Evolutionary conservation across 2,888 invertebrate species (phyloP), one percentile per base, ranked within the genome.

Genomic region (Hipparchia semele): DNA sequence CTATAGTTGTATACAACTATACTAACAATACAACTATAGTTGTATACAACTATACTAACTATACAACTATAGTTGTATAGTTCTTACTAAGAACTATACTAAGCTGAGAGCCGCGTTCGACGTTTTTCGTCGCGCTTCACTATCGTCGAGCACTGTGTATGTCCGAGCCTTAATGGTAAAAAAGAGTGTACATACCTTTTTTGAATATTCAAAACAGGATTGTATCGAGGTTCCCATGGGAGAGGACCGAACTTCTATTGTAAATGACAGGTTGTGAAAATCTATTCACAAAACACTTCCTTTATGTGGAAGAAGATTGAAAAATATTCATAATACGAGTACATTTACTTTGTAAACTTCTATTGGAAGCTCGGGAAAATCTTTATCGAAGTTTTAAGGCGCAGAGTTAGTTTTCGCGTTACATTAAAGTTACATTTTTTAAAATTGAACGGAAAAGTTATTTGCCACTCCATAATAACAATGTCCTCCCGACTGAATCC

Each of bases 191-290:
- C n/a, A 7, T n/a, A 39, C 53, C 39, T 59, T 70, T 54, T 10
- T 60, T 67, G 68, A 68, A 66, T 72, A 71, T 72, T 72, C 54
- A 72, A 68, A 62, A 49, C 10, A 45, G 72, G 23, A 68, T 68
- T 68, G 12, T 49, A 56, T 23, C 23, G 59, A 33, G 39, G 12
- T 39, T 69, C 74, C 69, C 76, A 23, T 12, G 76, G 49, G 74
- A 58, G 54, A 6, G 2, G 49, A 12, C 23, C 59, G 74, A 73
- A 58, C 70, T 69, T 68, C 53, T 73, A 73, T 67, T 75, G 68
- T 70, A 65, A 71, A 75, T 71, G 65, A 70, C 72, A 72, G 59
- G 66, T 56, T 66, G 65, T 67, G 68, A 64, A 68, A 72, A 72
- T 58, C 67, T 62, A 69, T 68, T 70, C 72, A 49, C 46, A 9